These are phyloP conservation scores for Eriocheir sinensis DNA, from an alignment of 1,140 invertebrate species.

Conservation along the genomic window DNA sequence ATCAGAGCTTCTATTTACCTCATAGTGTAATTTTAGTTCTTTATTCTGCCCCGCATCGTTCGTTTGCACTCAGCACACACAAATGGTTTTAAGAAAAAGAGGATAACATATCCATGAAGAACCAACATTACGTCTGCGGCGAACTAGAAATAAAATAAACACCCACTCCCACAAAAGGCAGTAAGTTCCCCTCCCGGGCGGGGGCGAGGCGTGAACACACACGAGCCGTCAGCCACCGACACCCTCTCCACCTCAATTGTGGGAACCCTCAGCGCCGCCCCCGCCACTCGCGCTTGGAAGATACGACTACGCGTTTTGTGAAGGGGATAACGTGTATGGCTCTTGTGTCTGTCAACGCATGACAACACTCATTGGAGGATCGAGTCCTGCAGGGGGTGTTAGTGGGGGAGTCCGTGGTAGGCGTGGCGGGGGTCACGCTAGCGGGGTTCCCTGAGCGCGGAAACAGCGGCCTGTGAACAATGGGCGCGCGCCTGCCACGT, in stretches of 20 bases:
- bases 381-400: not conserved
- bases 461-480: constrained; percentile 41
- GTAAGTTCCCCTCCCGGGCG: not conserved
- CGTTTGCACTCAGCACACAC: not conserved
- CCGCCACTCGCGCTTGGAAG: not conserved
- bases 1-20: not conserved
- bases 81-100: constrained; percentile 25
- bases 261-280: constrained; percentile 30
- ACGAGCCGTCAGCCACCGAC: constrained; percentile 35
- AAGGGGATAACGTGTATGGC: not conserved
- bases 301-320: not conserved
- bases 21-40: not conserved
- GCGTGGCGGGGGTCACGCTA: not conserved
- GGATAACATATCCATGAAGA: not conserved
- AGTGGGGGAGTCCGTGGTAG: not conserved
- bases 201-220: constrained; percentile 4
- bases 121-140: not conserved
- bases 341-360: not conserved
- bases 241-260: constrained; percentile 59
- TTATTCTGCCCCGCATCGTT: not conserved
- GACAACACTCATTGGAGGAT: not conserved
- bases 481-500: constrained; percentile 49
- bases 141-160: constrained; percentile 18
- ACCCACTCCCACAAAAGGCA: constrained; percentile 25
- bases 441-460: constrained; percentile 64